Conservation (phyloP, 1,140 invertebrate genomes). For the Mactra quadrangularis region DNA sequence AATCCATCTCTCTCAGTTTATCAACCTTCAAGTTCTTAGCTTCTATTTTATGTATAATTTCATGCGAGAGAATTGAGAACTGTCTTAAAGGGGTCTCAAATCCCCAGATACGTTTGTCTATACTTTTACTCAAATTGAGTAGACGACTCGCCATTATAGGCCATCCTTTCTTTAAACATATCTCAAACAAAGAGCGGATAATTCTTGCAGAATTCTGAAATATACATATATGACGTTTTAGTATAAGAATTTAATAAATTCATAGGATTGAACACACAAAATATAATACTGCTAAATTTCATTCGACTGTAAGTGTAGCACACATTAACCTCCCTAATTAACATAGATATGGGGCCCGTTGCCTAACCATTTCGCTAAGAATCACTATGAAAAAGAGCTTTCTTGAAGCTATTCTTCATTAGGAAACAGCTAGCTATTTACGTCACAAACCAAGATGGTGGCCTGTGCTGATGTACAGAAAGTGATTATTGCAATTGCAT, state of each 20-base stretch:
- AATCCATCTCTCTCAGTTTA: conserved; percentile 92
- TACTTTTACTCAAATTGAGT: conserved; percentile 92
- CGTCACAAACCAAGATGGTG: no score
- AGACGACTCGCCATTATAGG: conserved; percentile 93
- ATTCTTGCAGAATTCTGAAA: conserved; percentile 95
- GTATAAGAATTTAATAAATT: not conserved
- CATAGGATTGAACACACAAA: no score
- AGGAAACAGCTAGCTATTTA: no score
- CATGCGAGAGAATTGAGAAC: conserved; percentile 90
- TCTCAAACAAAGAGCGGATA: conserved; percentile 96
- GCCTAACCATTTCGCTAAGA: no score
- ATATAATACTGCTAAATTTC: no score
- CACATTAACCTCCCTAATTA: no score
- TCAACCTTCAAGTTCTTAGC: conserved; percentile 89
- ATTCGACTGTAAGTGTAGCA: no score
- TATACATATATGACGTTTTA: conserved; percentile 51
- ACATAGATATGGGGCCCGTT: no score
- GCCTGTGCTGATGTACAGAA: no score
- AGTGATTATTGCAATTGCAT: no score
- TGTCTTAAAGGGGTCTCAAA: conserved; percentile 93
- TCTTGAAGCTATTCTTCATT: no score
- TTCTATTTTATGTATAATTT: conserved; percentile 94
- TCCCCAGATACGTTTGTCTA: conserved; percentile 91
- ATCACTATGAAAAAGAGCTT: no score
- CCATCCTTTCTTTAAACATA: conserved; percentile 94